phyloP scores from a whole-genome alignment of 2,888 invertebrate species.

The Julus scanicus region DNA sequence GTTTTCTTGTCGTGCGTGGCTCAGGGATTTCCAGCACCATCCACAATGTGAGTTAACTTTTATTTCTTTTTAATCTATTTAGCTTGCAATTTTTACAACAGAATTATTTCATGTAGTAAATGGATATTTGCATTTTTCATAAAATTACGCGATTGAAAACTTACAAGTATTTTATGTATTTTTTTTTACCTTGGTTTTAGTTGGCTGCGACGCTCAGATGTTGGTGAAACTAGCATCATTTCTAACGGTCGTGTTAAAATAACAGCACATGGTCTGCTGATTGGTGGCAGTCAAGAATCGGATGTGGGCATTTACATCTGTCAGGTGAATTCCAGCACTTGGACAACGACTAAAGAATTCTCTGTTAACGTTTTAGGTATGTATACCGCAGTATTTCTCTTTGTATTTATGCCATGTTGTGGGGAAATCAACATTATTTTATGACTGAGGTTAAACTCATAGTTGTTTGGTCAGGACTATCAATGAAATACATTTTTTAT shows the following conservation, averaged over 20 bases:
- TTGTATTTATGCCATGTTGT: too few relatives aligned
- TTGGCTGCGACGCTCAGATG: not conserved
- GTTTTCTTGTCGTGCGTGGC: conserved; percentile 53
- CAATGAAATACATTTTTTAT: too few relatives aligned
- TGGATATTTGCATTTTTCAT: too few relatives aligned
- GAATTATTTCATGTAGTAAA: too few relatives aligned
- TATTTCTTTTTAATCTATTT: not conserved
- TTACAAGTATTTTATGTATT: too few relatives aligned
- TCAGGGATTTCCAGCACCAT: conserved; percentile 53
- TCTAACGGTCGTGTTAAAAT: conserved; percentile 50
- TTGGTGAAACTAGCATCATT: not conserved
- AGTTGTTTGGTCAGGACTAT: too few relatives aligned
- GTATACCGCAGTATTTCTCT: not conserved
- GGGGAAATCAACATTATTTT: too few relatives aligned
- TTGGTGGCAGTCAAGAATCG: not conserved
- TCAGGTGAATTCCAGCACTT: conserved; percentile 52
- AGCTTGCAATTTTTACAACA: not conserved
- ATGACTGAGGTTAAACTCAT: too few relatives aligned
- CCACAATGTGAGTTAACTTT: conserved; percentile 1
- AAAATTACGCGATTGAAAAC: too few relatives aligned
- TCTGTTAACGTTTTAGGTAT: conserved; percentile 32
- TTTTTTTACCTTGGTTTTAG: conserved; percentile 8
- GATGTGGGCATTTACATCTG: conserved; percentile 53
- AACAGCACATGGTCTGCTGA: conserved; percentile 25
- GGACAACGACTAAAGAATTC: conserved; percentile 51